Conservation (phyloP, 2,888 invertebrate genomes). For the Parnassius mnemosyne region DNA sequence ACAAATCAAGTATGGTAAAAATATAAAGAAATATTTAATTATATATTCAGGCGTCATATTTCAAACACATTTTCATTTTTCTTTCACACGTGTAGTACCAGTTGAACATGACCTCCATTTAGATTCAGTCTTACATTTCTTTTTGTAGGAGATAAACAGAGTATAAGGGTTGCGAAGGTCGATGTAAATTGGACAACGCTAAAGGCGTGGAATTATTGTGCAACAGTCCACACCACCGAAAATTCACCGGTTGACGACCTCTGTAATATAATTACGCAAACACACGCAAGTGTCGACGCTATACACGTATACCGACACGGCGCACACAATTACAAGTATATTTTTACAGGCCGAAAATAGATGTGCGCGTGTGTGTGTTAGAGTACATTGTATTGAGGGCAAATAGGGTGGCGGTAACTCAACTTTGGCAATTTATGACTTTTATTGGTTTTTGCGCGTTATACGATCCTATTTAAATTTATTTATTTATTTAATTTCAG, state of each 20-base stretch:
- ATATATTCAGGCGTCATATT: not conserved
- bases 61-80: conserved; percentile 18
- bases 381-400: conserved; percentile 30
- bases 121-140: not conserved
- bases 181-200: conserved; percentile 16
- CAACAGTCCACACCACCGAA: conserved; percentile 51
- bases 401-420: conserved; percentile 28
- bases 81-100: conserved; percentile 15
- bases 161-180: conserved; percentile 22
- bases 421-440: conserved; percentile 25
- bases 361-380: conserved; percentile 31
- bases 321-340: conserved; percentile 29
- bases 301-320: conserved; percentile 34
- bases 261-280: conserved; percentile 38
- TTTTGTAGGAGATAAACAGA: not conserved
- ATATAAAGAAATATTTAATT: not conserved
- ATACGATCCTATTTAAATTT: conserved; percentile 4
- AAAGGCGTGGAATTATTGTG: conserved; percentile 40
- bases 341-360: conserved; percentile 32
- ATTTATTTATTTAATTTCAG: not conserved
- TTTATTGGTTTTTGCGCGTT: conserved; percentile 20
- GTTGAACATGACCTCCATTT: conserved; percentile 3
- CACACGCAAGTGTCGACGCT: conserved; percentile 29
- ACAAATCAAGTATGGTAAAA: not conserved
- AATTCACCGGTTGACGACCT: conserved; percentile 52